Percentiles rank a stretch among this genome's conserved stretches.
Conservation (phyloP, 2,113 vertebrate species). For the Sphaerodactylus townsendi region DNA sequence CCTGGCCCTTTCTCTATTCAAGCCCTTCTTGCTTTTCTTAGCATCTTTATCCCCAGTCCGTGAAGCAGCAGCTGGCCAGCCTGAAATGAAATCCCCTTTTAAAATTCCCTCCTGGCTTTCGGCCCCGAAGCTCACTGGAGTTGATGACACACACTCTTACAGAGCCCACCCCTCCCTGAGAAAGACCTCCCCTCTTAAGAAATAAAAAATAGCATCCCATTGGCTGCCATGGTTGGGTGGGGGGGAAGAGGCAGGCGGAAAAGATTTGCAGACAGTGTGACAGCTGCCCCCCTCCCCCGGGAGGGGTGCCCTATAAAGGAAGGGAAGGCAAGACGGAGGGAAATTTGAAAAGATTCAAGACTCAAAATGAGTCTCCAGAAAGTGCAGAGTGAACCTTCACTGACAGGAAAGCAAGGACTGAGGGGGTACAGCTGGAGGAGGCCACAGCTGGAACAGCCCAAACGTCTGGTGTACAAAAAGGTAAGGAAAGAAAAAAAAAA, state of each 20-base stretch:
- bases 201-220: background rate
- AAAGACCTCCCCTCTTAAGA: background rate
- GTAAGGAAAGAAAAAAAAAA: background rate
- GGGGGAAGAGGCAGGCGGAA: background rate
- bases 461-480: slow-evolving; percentile 1
- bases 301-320: slow-evolving; percentile 1
- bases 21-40: background rate
- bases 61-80: slow-evolving; percentile 2
- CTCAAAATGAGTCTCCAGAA: background rate
- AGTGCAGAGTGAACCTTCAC: background rate
- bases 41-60: background rate
- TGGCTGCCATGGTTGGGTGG: background rate
- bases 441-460: background rate
- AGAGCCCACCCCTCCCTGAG: no score
- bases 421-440: background rate
- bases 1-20: background rate
- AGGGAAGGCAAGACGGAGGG: background rate
- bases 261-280: background rate
- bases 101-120: background rate
- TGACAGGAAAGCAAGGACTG: no score
- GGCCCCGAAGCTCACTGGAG: background rate
- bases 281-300: background rate
- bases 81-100: background rate
- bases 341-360: background rate
- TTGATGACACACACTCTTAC: no score